These are phyloP conservation scores for Acanthococcus lagerstroemiae DNA, from an alignment of 2,888 invertebrate species.

Conservation along the genomic window DNA sequence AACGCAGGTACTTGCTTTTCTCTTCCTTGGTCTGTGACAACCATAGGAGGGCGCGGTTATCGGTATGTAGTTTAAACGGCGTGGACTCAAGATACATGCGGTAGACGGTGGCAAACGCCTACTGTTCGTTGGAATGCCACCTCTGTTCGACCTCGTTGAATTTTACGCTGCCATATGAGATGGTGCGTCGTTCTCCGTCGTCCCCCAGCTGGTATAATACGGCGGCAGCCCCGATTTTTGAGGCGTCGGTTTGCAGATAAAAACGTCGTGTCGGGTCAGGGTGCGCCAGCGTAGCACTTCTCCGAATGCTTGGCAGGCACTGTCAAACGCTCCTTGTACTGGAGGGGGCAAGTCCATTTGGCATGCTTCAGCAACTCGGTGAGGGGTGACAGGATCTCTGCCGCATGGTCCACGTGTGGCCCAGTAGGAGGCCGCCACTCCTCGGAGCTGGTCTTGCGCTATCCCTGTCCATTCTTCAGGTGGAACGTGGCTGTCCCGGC, in stretches of 20 bases:
- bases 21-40: constrained; percentile 33
- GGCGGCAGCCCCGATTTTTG: constrained; percentile 11
- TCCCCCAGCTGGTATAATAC: constrained; percentile 7
- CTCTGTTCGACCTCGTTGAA: constrained; percentile 1
- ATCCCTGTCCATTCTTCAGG: too few relatives aligned
- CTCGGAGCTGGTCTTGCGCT: too few relatives aligned
- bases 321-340: too few relatives aligned
- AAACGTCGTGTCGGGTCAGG: too few relatives aligned
- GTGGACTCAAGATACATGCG: constrained; percentile 34
- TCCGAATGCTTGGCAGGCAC: too few relatives aligned
- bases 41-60: constrained; percentile 35
- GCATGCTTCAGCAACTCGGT: too few relatives aligned
- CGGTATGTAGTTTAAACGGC: constrained; percentile 34
- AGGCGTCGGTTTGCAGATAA: constrained; percentile 23
- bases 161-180: constrained; percentile 9
- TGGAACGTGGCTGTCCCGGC: too few relatives aligned
- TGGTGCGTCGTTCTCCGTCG: neutral
- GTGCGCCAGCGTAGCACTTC: too few relatives aligned
- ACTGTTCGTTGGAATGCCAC: constrained; percentile 10
- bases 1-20: constrained; percentile 34
- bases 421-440: too few relatives aligned
- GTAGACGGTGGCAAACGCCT: constrained; percentile 20
- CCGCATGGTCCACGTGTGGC: too few relatives aligned
- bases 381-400: too few relatives aligned
- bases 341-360: too few relatives aligned